Base-by-base conservation (phyloP, 2,113 vertebrate species). In the Chascanopsetta lugubris region DNA sequence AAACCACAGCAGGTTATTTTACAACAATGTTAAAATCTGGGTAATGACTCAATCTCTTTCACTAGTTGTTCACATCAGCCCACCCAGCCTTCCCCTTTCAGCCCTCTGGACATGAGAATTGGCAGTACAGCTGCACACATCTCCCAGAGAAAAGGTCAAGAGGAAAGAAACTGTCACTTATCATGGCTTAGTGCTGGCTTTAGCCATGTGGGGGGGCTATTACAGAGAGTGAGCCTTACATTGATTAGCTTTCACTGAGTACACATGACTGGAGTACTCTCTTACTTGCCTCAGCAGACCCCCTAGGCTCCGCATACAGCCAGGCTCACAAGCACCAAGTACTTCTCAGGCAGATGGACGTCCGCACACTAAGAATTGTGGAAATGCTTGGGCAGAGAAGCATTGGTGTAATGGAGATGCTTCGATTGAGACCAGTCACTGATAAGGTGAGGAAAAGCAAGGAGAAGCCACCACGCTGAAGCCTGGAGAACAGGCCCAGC, bases 201-300 rank as follows among this genome's bases (percentile, higher is more conserved):
- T 77, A 68, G 62, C 66, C 49, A 36, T 20, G 51, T 20, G 42
- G 61, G 69, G 47, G 81, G 77, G 69, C 73, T 56, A 70, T 76
- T 72, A 77, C 61, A 68, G 29, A 61, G 76, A 61, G 61, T 85
- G 81, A 77, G 61, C 64, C 59, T 65, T 63, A 62, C 80, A 91
- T 85, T 78, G 90, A 92, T 91, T 91, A 88, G 56, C 77, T 87
- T 85, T 91, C 82, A 84, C 67, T 49, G 74, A 50, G 32, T 49
- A 67, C 53, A 79, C 85, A 84, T 80, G 84, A 84, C 58, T 77
- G 75, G 83, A 89, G 87, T 85, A 79, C 61, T 63, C 47, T 18
- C 42, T 47, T 17, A 11, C 15, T 65, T 77, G 72, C 69, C 72
- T 63, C 34, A 8, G 60, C 3, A 54, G 72, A 68, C 70, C 53